Evolutionary conservation across 2,888 invertebrate genomes (phyloP), one percentile per base, ranked within the genome.

Genomic region (Augochlorella aurata): DNA sequence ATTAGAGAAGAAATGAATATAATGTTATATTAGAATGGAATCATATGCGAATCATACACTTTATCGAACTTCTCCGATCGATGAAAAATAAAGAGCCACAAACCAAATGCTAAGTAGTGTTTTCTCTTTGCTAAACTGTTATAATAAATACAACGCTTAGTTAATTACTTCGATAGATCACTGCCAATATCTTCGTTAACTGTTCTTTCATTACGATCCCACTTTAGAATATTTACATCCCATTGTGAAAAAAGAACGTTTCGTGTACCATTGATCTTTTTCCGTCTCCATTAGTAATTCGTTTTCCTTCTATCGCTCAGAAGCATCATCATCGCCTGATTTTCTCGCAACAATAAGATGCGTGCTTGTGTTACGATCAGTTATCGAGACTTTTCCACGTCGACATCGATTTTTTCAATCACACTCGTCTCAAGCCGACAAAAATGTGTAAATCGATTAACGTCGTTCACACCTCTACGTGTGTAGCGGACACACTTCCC

Each of bases 1-100:
- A 85, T 75, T 77, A 67, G 21, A 61, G 21, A 47, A 54, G 70
- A 70, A 65, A 72, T 21, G 72, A 79, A 76, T 74, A 78, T 66
- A 81, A 79, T 84, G 78, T 86, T 75, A 82, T 61, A 81, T 74
- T 86, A 82, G 79, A 82, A 82, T 73, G 63, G 71, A 68, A 77
- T 78, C 78, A 71, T 85, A 83, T 83, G 82, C 85, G 82, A 82
- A 79, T 81, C 72, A 24, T 58, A 58, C 71, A 80, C 81, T 74
- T 49, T 45, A 84, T 69, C 69, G 61, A 78, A 77, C 72, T 65
- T 63, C 66, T 81, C 66, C 29, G 70, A 75, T 79, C 21, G 74
- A 49, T 63, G 69, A 71, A 54, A 54, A 54, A 77, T 74, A 73
- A 82, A 70, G 80, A 79, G 79, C 65, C 80, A 77, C 82, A 71